Evolutionary conservation across 2,888 invertebrate species (phyloP).

Genomic region (Cerastoderma edule): DNA sequence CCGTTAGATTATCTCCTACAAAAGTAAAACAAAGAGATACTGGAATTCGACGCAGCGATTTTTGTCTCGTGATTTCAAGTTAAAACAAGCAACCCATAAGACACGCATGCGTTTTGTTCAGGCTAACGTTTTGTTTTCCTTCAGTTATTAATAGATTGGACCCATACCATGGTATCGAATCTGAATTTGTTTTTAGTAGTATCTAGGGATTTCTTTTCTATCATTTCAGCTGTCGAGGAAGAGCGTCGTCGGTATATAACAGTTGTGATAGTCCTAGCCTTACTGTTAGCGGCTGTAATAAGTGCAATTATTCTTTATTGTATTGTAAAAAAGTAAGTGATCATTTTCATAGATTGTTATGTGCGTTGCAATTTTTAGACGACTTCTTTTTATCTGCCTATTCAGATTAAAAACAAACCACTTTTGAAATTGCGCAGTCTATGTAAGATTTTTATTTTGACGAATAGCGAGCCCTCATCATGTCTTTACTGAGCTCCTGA

Average conservation of each 20-base stretch:
- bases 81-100: neutral
- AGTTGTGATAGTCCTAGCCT: constrained; percentile 7
- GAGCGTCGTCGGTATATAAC: neutral
- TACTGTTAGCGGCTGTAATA: neutral
- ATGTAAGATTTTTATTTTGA: too few relatives aligned
- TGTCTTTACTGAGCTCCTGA: too few relatives aligned
- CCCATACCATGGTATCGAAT: neutral
- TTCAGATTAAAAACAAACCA: too few relatives aligned
- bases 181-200: neutral
- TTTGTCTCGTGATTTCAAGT: neutral
- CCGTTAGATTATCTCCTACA: too few relatives aligned
- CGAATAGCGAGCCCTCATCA: too few relatives aligned
- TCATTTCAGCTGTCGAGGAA: neutral
- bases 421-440: too few relatives aligned
- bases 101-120: neutral
- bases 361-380: neutral
- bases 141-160: neutral
- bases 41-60: neutral
- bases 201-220: neutral
- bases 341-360: neutral
- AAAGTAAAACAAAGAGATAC: too few relatives aligned
- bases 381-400: neutral
- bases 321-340: constrained; percentile 21
- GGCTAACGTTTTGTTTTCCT: neutral
- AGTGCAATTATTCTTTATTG: constrained; percentile 11